Evolutionary conservation across 1,140 invertebrate species (phyloP).

Genomic region (Paracyclopina nana): DNA sequence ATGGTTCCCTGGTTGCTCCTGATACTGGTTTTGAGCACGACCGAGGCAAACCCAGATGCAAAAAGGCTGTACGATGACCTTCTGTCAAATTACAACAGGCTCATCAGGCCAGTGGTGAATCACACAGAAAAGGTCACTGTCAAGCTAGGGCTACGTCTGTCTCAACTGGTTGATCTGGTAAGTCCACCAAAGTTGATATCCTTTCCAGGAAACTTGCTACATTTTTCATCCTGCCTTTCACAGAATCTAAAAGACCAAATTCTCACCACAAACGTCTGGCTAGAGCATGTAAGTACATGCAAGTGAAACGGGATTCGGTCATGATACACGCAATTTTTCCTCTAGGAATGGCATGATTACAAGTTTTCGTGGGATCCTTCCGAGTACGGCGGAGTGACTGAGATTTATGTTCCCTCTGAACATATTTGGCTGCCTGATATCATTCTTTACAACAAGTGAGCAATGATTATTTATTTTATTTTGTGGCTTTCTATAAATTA

Average conservation of each 20-base stretch:
- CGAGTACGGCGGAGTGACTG: slow-evolving; percentile 82
- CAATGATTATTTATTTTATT: slow-evolving; percentile 5
- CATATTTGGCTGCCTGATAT: slow-evolving; percentile 90
- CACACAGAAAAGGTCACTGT: slow-evolving; percentile 34
- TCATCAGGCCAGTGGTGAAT: slow-evolving; percentile 33
- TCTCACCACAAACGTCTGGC: slow-evolving; percentile 84
- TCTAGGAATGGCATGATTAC: slow-evolving; percentile 84
- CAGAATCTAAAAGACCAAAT: slow-evolving; percentile 95
- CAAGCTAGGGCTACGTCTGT: slow-evolving; percentile 33
- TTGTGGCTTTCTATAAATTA: background rate
- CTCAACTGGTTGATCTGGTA: slow-evolving; percentile 36
- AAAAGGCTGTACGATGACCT: slow-evolving; percentile 54
- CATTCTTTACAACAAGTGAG: slow-evolving; percentile 80
- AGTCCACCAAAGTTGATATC: slow-evolving; percentile 24
- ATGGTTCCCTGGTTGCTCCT: no score
- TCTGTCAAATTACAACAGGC: slow-evolving; percentile 43
- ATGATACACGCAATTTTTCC: slow-evolving; percentile 14
- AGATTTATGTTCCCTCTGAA: slow-evolving; percentile 75
- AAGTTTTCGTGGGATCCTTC: slow-evolving; percentile 87
- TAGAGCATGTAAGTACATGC: slow-evolving; percentile 58
- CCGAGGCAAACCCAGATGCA: slow-evolving; percentile 22
- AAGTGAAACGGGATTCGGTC: background rate
- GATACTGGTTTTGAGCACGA: no score
- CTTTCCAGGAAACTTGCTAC: background rate
- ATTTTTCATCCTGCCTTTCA: slow-evolving; percentile 29